Evolutionary conservation across 1,140 invertebrate species (phyloP), one percentile per base, ranked within the genome.

Genomic region (Lysiphlebus fabarum): DNA sequence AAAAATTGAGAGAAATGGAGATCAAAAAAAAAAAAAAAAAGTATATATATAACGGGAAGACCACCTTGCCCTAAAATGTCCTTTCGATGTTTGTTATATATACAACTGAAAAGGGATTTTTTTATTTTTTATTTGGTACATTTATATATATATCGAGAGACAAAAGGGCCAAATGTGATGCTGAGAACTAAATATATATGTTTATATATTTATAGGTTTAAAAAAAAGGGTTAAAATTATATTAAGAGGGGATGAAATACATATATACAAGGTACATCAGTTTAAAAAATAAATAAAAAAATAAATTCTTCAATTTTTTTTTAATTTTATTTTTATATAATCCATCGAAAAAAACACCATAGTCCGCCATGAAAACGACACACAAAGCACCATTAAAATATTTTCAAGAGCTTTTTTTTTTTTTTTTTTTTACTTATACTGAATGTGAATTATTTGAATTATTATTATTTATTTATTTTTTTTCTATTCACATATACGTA

Each of bases 381-480:
- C 66, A 75, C 73, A 74, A 76, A 76, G 73, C 73, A 65, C 65
- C 75, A 75, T 77, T 77, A 77, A 78, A 75, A 72, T 73, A 77
- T 70, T 62, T 69, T 54, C 58, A 62, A 67, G 64, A 66, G 69
- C 61, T 57, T 62, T 54, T 26, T 34, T 48, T 43, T 6, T 34
- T 48, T 33, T 47, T 14, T 14, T 12, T 4, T 40, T 10, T 40
- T 10, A 12, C 38, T 51, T 51, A 34, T 51, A 51, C 36, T 8
- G 6, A 12, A 17, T 3, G 17, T 17, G 17, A 17, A 17, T 17
- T 17, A 17, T 17, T 17, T 17, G 17, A 17, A 3, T 17, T 17
- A 17, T 17, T 17, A 17, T 17, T 17, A 17, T 17, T 17, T 17
- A 17, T 17, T 17, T 17, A 17, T 17, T 17, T 17, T 17, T 17